Base-by-base conservation (phyloP, 37 sponge, comb jelly and placozoan genomes). In the Theonella swinhoei region DNA sequence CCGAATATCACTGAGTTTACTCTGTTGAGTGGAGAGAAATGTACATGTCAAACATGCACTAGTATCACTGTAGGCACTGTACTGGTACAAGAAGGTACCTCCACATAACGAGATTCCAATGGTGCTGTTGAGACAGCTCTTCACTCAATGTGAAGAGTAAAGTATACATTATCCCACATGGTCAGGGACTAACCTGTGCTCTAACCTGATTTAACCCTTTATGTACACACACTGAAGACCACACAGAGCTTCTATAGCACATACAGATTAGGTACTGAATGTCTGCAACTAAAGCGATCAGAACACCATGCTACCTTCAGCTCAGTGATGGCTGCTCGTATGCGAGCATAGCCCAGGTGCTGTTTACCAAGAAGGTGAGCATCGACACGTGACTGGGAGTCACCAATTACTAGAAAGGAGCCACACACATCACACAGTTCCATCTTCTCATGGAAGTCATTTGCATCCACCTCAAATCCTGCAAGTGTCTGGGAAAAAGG, bases 371-470 rank as follows among this genome's bases (percentile, higher is more conserved):
- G 80, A 40, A 98, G 86, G 89, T 98, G 98, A 65, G 94, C 92
- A 64, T 98, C 94, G 0, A 98, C 87, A 17, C 99, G 77, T 8
- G 82, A 71, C 68, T 94, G 99, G 1, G 92, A 80, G 62, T 98
- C 99, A 26, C 95, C 95, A 75, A 98, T 94, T 29, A 98, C 92
- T 59, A 98, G 89, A 72, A 98, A 98, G 7, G 94, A 92, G 0
- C 98, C 99, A 76, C 99, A 98, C 14, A 87, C 87, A 25, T 94
- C 86, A 86, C 99, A 98, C 36, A 98, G 79, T 78, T 98, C 99
- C 92, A 95, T 97, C 72, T 94, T 95, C 80, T 94, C 97, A 66
- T 95, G 93, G 64, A 90, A 87, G 81, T 92, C 90, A 34, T 93
- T 85, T 22, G 77, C 42, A 41, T 88, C 85, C 8, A 82, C 42